Percentiles rank a stretch among this genome's conserved stretches.
These are phyloP conservation scores for Atherinosoma microstoma DNA, from an alignment of 2,797 vertebrate genomes.

Conservation along the genomic window DNA sequence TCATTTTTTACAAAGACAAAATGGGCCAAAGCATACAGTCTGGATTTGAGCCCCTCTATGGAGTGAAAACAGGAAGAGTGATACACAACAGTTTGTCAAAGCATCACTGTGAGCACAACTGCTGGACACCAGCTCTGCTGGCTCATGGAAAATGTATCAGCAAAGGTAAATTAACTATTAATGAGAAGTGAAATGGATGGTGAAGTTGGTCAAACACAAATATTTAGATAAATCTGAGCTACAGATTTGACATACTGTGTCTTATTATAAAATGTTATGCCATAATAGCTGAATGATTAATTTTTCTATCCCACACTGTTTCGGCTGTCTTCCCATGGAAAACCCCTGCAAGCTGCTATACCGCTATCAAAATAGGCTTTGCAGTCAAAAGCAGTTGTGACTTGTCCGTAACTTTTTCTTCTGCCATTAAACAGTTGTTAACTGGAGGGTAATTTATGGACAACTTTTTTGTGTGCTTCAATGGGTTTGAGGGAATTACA, in stretches of 20 bases:
- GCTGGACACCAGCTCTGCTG: constrained; percentile 8
- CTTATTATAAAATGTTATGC: background rate
- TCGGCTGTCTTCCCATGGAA: background rate
- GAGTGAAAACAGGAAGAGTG: constrained; percentile 17
- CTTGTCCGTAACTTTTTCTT: background rate
- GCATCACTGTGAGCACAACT: constrained; percentile 19
- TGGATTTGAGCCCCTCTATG: constrained; percentile 9
- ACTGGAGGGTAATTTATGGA: background rate
- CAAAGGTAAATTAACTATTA: constrained; percentile 55
- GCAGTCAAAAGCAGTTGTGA: background rate
- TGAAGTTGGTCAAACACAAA: background rate
- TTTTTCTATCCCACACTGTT: background rate
- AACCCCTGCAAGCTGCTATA: background rate
- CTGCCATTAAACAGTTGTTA: background rate
- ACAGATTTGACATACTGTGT: background rate
- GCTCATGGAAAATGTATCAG: constrained; percentile 29
- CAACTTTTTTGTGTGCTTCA: background rate
- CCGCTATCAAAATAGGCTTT: background rate
- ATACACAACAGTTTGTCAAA: constrained; percentile 17
- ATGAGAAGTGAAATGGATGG: background rate
- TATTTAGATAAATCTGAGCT: background rate
- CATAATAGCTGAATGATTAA: background rate
- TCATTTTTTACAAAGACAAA: constrained; percentile 5
- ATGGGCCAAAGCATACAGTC: constrained; percentile 16
- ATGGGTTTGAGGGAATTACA: background rate